A percentile compares a stretch with the other conserved stretches of the same genome.
Evolutionary conservation across 1,140 invertebrate genomes (phyloP).

Genomic region (Oscheius sp.): DNA sequence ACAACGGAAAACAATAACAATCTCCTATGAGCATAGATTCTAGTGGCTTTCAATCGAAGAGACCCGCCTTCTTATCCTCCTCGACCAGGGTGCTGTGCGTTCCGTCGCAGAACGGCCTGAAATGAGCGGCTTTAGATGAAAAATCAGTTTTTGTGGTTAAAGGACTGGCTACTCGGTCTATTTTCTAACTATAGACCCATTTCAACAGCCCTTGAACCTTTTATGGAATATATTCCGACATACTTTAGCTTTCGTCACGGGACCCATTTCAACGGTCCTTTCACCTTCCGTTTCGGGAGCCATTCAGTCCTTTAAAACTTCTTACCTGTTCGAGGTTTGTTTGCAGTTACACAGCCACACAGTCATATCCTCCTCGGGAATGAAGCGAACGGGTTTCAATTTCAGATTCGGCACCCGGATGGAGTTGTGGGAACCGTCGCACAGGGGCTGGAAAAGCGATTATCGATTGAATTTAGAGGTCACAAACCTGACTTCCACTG

Average conservation of each 20-base stretch:
- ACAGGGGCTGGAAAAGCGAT: slow-evolving; percentile 76
- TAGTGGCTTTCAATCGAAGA: slow-evolving; percentile 54
- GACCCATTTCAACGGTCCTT: neutral
- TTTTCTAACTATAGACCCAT: neutral
- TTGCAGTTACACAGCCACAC: slow-evolving; percentile 99
- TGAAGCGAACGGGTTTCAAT: slow-evolving; percentile 74
- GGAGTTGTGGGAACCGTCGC: slow-evolving; percentile 84
- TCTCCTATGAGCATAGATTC: no score
- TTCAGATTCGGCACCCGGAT: slow-evolving; percentile 67
- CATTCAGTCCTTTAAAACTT: neutral
- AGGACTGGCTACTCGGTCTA: neutral
- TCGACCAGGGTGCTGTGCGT: slow-evolving; percentile 69
- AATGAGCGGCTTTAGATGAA: neutral
- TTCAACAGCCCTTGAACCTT: neutral
- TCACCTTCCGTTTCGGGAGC: no score
- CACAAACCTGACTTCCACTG: slow-evolving; percentile 73
- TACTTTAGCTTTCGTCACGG: neutral
- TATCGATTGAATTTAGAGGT: neutral
- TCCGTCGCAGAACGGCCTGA: slow-evolving; percentile 89
- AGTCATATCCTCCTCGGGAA: slow-evolving; percentile 81
- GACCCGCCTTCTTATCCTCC: slow-evolving; percentile 44
- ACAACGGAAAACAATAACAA: no score
- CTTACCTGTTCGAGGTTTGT: slow-evolving; percentile 78
- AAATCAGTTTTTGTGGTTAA: neutral
- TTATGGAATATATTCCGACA: neutral